Percentiles rank a stretch among this genome's conserved stretches.
phyloP scores from a whole-genome alignment of 2,888 invertebrate species.

The Agrochola circellaris region DNA sequence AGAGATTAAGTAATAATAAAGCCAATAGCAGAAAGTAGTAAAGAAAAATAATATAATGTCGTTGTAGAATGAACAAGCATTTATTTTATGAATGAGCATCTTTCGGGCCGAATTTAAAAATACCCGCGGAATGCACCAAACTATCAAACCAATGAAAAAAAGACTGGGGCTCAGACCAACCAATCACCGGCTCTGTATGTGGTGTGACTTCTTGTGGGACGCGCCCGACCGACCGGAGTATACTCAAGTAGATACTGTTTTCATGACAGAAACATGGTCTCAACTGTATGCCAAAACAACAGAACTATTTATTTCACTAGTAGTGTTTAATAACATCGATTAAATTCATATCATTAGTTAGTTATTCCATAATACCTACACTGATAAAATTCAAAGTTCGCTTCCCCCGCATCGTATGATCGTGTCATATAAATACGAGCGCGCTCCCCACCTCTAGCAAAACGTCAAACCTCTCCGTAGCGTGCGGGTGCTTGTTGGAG shows the following conservation, averaged over 20 bases:
- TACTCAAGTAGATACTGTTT: conserved; percentile 65
- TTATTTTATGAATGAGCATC: conserved; percentile 45
- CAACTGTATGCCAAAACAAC: conserved; percentile 61
- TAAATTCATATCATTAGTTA: conserved; percentile 72
- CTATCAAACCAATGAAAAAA: conserved; percentile 78
- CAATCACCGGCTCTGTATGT: conserved; percentile 84
- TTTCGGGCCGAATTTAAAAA: conserved; percentile 68
- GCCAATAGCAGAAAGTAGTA: background rate
- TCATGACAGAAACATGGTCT: conserved; percentile 73
- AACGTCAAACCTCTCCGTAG: conserved; percentile 85
- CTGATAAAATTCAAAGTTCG: conserved; percentile 82
- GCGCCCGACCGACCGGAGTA: conserved; percentile 74
- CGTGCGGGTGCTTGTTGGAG: conserved; percentile 78
- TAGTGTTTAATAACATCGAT: conserved; percentile 66
- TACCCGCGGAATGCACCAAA: conserved; percentile 72
- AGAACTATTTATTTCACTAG: conserved; percentile 56
- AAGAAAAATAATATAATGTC: background rate
- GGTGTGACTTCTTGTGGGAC: conserved; percentile 88
- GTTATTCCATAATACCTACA: conserved; percentile 68
- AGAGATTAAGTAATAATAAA: background rate
- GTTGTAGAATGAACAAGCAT: conserved; percentile 14
- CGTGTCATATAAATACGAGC: conserved; percentile 87
- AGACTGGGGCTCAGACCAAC: conserved; percentile 66
- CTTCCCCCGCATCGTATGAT: conserved; percentile 89
- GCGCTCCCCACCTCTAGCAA: conserved; percentile 86